Evolutionary conservation across 2,113 vertebrate genomes (phyloP).

Genomic region (Origma solitaria): DNA sequence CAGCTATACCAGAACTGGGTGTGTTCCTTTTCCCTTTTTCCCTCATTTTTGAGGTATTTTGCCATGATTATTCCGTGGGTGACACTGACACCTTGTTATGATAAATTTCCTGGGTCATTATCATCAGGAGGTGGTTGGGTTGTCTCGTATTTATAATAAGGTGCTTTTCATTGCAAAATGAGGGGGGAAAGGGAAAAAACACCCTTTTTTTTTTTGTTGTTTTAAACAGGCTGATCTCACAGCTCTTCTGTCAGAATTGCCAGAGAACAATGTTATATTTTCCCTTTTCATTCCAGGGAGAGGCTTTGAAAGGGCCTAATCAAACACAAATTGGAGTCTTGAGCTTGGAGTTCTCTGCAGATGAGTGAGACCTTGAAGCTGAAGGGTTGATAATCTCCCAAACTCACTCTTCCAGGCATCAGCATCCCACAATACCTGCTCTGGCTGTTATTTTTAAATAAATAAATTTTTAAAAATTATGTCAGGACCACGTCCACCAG

Average conservation of each 20-base stretch:
- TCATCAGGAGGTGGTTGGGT: not conserved
- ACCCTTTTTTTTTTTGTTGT: not conserved
- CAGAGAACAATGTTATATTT: not conserved
- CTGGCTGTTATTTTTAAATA: not conserved
- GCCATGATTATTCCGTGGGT: not conserved
- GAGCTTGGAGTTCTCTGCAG: not conserved
- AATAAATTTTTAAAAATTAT: not conserved
- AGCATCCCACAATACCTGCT: not conserved
- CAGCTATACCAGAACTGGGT: not conserved
- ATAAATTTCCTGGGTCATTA: not conserved
- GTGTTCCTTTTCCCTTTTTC: not conserved
- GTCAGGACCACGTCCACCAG: not conserved
- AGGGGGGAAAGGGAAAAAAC: accelerated
- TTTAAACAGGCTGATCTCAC: not conserved
- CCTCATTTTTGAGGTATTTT: not conserved
- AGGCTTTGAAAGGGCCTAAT: slow-evolving; percentile 34
- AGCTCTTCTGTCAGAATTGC: not conserved
- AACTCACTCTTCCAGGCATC: not conserved
- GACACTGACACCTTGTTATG: not conserved
- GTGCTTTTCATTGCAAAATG: not conserved
- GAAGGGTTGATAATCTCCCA: not conserved
- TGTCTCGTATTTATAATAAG: not conserved
- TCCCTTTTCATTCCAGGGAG: not conserved
- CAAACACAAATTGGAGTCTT: not conserved
- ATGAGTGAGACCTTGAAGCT: not conserved